Conservation (phyloP, 2,888 invertebrate genomes). For the Hoplodrina blanda region DNA sequence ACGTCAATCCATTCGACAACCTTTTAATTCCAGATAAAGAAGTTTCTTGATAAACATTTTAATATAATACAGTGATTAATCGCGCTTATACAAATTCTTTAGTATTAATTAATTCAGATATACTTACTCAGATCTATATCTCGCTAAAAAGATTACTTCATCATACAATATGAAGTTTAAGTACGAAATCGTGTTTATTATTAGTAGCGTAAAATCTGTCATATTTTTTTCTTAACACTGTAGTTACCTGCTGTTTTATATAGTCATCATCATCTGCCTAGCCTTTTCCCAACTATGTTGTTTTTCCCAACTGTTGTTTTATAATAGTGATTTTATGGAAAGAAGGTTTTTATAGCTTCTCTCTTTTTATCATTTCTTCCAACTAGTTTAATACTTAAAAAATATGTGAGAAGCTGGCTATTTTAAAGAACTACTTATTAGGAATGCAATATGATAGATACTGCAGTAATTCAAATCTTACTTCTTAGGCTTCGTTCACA, state of each 20-base stretch:
- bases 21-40: slow-evolving; percentile 24
- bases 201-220: neutral
- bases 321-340: too few species aligned
- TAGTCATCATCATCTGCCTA: too few species aligned
- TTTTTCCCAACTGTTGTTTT: neutral
- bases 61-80: neutral
- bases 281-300: too few species aligned
- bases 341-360: too few species aligned
- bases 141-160: slow-evolving; percentile 8
- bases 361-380: too few species aligned
- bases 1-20: slow-evolving; percentile 14
- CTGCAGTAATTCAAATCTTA: too few species aligned
- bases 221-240: neutral
- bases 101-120: neutral
- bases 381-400: too few species aligned
- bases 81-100: neutral
- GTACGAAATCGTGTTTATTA: neutral
- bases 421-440: too few species aligned
- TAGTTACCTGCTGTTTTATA: too few species aligned
- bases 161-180: neutral
- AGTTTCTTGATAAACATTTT: slow-evolving; percentile 12
- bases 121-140: neutral
- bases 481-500: too few species aligned
- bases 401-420: too few species aligned
- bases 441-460: too few species aligned